These are phyloP conservation scores for Macrosoma leucophasiata DNA, from an alignment of 2,888 invertebrate genomes.

Conservation along the genomic window DNA sequence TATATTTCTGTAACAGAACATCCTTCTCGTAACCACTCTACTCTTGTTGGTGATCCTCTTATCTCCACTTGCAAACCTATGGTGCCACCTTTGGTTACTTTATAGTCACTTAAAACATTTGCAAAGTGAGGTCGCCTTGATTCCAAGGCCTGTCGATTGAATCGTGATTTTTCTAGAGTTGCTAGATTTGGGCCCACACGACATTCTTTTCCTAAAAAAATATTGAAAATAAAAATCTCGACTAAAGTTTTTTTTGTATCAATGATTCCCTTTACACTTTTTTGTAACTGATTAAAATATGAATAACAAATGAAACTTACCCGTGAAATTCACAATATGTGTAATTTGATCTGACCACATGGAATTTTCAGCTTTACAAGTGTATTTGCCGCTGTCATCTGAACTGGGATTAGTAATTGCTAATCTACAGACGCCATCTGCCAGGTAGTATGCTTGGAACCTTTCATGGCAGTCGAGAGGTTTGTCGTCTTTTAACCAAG, in stretches of 20 bases:
- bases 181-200: constrained; percentile 45
- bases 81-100: constrained; percentile 84
- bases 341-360: constrained; percentile 84
- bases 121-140: constrained; percentile 82
- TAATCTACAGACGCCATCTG: constrained; percentile 84
- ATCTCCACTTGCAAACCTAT: constrained; percentile 89
- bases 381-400: constrained; percentile 83
- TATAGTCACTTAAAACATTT: constrained; percentile 80
- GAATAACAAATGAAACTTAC: constrained; percentile 41
- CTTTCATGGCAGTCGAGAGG: constrained; percentile 73
- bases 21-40: constrained; percentile 84
- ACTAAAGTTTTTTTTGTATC: background rate
- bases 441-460: constrained; percentile 79
- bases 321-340: constrained; percentile 81
- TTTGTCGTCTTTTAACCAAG: constrained; percentile 84
- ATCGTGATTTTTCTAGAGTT: constrained; percentile 47
- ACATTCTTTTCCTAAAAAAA: constrained; percentile 46
- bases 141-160: constrained; percentile 52
- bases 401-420: constrained; percentile 79
- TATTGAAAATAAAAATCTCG: constrained; percentile 5
- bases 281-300: too few relatives aligned
- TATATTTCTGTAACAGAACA: constrained; percentile 73
- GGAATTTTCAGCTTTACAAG: constrained; percentile 84
- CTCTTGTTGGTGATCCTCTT: constrained; percentile 81
- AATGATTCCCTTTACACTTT: too few relatives aligned